Evolutionary conservation across 2,888 invertebrate genomes (phyloP), one percentile per base, ranked within the genome.

Genomic region (Tillus elongatus): DNA sequence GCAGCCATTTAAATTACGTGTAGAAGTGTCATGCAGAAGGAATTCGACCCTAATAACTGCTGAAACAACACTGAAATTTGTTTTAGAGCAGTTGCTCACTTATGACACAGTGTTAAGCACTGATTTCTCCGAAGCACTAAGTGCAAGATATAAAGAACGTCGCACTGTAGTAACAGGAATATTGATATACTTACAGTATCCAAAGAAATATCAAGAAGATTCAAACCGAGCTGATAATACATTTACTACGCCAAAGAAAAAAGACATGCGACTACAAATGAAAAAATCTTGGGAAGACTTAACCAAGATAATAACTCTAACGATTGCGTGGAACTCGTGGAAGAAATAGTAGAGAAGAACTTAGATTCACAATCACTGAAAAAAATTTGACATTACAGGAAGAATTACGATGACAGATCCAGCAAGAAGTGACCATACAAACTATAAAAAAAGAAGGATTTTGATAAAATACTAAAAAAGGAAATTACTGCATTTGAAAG

Each of bases 371-470:
- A 4, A 33, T 36, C 36, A 36, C 36, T 36, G 4, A 36, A 36
- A 13, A 36, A 36, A 14, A 36, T 36, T 36, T 36, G 33, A 36
- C 11, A 34, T 29, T 34, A 28, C 36, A 43, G 33, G 37, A 42
- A 34, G 39, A 43, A 27, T 43, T 43, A 43, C 39, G 43, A 30
- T 26, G 13, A 15, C 39, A 43, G 32, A 37, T 43, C 9, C 42
- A 36, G 28, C 36, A 30, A 39, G 36, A 38, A 38, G 36, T 33
- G 4, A 39, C 33, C 38, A 11, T 42, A 43, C 37, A 28, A 16
- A 27, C 34, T 43, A 37, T 30, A n/a, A 15, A 39, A n/a, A 14
- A 29, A 11, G 30, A 27, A 43, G 39, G 14, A 42, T 19, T 15
- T 43, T 9, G 35, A 42, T 6, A 39, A 43, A 35, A 14, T 43